Base-by-base conservation (phyloP, 35 echinoderm and acorn worm species). In the Eucidaris tribuloides region DNA sequence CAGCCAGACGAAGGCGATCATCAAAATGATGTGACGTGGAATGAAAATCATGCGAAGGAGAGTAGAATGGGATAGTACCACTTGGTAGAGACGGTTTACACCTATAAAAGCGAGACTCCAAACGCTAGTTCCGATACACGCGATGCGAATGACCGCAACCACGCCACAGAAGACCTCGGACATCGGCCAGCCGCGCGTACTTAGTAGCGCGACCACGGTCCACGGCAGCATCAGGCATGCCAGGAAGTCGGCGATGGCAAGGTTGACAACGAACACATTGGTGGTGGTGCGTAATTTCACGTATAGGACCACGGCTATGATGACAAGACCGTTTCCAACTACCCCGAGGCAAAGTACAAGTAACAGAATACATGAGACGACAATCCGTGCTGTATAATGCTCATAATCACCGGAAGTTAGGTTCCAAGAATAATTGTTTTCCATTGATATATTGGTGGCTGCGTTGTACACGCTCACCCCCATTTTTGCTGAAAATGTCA, bases 241-340 rank as follows among this genome's bases (percentile, higher is more conserved):
- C n/a, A 41, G 36, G 45, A 80, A 25, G 23, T 80, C 44, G 29
- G 77, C 77, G 32, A 55, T 29, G 18, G 22, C 37, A 5, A 80
- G 24, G 20, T 80, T 80, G 1, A 80, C 77, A 4, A 80, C 30
- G 45, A 80, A 80, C 5, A 55, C 45, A 32, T 52, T 80, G 2
- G 77, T 80, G 4, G 20, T 56, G n/a, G 77, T 80, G 11, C 45
- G 77, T 33, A 80, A 55, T 55, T 5, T 34, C 5, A 31, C 58
- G 18, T 44, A 80, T 14, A 80, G n/a, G 1, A 52, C 3, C 1
- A 80, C 77, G 34, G 77, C 77, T 29, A 24, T 30, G 22, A 80
- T 56, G 19, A 80, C 77, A 19, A 80, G 3, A 17, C 13, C 7
- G 45, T 80, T 80, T 20, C 77, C 77, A 5, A 80, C 14, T 11